Evolutionary conservation across 2,888 invertebrate genomes (phyloP).

Genomic region (Chymomyza procnemis): DNA sequence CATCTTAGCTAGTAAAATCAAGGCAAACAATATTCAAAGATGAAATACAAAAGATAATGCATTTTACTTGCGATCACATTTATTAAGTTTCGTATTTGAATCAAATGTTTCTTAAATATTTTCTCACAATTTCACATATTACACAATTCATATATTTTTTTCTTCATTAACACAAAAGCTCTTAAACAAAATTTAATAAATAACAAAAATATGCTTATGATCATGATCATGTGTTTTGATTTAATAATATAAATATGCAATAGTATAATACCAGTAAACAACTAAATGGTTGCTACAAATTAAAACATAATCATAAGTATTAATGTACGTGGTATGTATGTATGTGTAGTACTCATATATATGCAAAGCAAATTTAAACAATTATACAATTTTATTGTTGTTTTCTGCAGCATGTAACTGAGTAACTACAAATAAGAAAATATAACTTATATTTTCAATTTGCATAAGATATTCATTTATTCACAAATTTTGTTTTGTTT

Average conservation of each 20-base stretch:
- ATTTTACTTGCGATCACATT: conserved; percentile 74
- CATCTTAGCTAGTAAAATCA: too few species aligned
- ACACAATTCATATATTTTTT: conserved; percentile 61
- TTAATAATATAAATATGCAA: conserved; percentile 31
- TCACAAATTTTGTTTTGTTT: background rate
- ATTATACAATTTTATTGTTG: background rate
- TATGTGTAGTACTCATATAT: background rate
- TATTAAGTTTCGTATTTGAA: conserved; percentile 76
- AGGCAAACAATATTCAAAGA: background rate
- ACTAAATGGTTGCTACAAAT: conserved; percentile 34
- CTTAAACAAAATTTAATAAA: conserved; percentile 69
- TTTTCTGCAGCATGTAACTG: conserved; percentile 14
- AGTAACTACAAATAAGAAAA: background rate
- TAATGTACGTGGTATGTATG: background rate
- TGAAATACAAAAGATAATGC: background rate
- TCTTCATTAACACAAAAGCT: conserved; percentile 61
- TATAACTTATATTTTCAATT: conserved; percentile 1
- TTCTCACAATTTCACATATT: conserved; percentile 69
- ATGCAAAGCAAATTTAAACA: background rate
- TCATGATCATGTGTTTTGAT: conserved; percentile 39
- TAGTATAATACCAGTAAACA: conserved; percentile 46
- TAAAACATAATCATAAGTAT: conserved; percentile 1
- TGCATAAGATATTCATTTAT: conserved; percentile 1
- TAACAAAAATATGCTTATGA: conserved; percentile 68
- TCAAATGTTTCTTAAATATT: conserved; percentile 64